Base-by-base conservation (phyloP, 2,113 vertebrate genomes). In the Gymnocephalus cernua region DNA sequence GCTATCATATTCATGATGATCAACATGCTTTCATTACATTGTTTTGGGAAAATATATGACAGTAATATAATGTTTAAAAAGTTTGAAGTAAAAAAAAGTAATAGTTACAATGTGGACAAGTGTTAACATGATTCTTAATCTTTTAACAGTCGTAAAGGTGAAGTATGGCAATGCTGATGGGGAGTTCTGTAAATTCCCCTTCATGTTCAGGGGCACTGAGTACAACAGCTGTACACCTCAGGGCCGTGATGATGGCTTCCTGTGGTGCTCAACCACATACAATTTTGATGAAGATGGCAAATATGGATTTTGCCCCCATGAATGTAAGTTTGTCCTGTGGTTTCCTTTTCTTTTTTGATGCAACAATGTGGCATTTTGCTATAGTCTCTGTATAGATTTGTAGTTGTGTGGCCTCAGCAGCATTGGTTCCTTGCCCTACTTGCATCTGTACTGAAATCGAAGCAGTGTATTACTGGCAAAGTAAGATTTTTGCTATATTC, bases 251-350 rank as follows among this genome's bases (percentile, higher is more conserved):
- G 98, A 99, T 1, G 98, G 98, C 74, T 99, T 99, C 92, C 95
- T 99, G 58, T 99, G 98, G 98, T 99, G 98, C 56, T 97, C 98
- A 19, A 99, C 98, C 45, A 96, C 96, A 12, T 96, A 99, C 93
- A 95, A 99, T 94, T 99, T 99, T 3, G 97, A 99, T 35, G 90
- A 95, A 11, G 98, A 99, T 0, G 95, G 96, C 88, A 99, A 99
- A 93, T 99, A 99, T 0, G 98, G 98, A 80, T 99, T 99, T 93
- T 99, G 98, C 75, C 98, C 98, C 68, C 98, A 99, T 1, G 98
- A 99, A 91, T 94, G 98, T 99, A 93, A 98, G 98, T 91, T 63
- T 38, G 8, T 15, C 50, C 11, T 7, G 21, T 53, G 32, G 7
- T 18, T 68, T 2, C 15, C 8, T 47, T 50, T 61, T 51, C 18